phyloP scores from a whole-genome alignment of 1,140 invertebrate species.

The Hyles vespertilio region DNA sequence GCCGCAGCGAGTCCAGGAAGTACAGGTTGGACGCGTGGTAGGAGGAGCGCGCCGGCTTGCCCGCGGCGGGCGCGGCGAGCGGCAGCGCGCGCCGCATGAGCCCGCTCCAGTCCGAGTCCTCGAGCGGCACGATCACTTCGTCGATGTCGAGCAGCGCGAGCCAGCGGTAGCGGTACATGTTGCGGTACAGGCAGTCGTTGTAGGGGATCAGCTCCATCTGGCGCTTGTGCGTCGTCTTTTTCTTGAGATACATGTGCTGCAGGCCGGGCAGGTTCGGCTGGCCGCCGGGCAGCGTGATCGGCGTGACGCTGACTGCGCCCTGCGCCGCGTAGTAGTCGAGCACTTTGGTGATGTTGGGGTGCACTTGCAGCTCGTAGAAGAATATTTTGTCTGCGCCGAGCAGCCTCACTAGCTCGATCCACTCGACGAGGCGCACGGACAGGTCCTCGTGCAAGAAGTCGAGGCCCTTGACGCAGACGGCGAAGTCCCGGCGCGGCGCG shows the following conservation, averaged over 20 bases:
- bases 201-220: conserved; percentile 97
- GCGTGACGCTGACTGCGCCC: conserved; percentile 89
- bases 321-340: conserved; percentile 86
- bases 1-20: conserved; percentile 92
- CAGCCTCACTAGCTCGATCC: conserved; percentile 92
- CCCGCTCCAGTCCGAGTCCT: conserved; percentile 85
- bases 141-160: conserved; percentile 94
- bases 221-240: conserved; percentile 93
- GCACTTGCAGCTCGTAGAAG: conserved; percentile 93
- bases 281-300: conserved; percentile 91
- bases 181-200: conserved; percentile 97
- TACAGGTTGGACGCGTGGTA: conserved; percentile 97
- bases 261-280: conserved; percentile 93
- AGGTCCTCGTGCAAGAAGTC: conserved; percentile 95
- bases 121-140: conserved; percentile 95
- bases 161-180: conserved; percentile 93
- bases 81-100: conserved; percentile 86
- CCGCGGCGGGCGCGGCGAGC: conserved; percentile 84
- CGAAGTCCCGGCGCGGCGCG: conserved; percentile 84
- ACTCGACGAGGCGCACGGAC: conserved; percentile 93
- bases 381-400: conserved; percentile 95
- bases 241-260: conserved; percentile 91
- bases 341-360: conserved; percentile 93
- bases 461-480: conserved; percentile 95
- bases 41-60: conserved; percentile 83